Base-by-base conservation (phyloP, 2,113 vertebrate species). In the Tylochromis polylepis region DNA sequence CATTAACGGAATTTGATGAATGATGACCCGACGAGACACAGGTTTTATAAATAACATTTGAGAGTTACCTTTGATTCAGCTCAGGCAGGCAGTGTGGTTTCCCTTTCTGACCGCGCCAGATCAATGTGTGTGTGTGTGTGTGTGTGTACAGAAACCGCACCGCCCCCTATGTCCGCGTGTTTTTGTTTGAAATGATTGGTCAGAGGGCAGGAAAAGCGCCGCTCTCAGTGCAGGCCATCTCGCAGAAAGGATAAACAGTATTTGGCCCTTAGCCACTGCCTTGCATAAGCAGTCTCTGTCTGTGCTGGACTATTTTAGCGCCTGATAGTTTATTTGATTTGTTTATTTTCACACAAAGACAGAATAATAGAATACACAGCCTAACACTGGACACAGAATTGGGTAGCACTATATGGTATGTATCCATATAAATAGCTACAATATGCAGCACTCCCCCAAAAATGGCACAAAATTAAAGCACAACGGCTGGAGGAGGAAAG, bases 121-220 rank as follows among this genome's bases (percentile, higher is more conserved):
- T n/a, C 7, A 0, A 22, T 49, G 51, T 60, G 18, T 20, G 31
- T 41, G 81, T 18, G 16, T 36, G 16, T 43, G 46, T 58, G 14
- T 38, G 60, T 75, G 82, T 60, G 49, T 59, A 34, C 3, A 6
- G 81, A 16, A 49, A 43, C 72, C 82, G 88, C 83, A 3, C 89
- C 88, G 83, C 91, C 91, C 81, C 83, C 5, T 38, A n/a, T 81
- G 10, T 36, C 82, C 65, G 55, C 49, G 55, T 96, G 94, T 96
- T 96, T 95, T 93, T 65, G 59, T 97, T 96, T 88, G 81, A 97
- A 96, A 43, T 92, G 92, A 96, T 96, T 96, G 95, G 95, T 92
- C 94, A 43, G 24, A 8, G 20, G 20, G 49, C 86, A 84, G 87
- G 84, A 91, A 89, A 22, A 16, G 81, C 87, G 18, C 36, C 70